A percentile compares a stretch with the other conserved stretches of the same genome.
Evolutionary conservation across 2,888 invertebrate species (phyloP).

Genomic region (Lypha dubia): DNA sequence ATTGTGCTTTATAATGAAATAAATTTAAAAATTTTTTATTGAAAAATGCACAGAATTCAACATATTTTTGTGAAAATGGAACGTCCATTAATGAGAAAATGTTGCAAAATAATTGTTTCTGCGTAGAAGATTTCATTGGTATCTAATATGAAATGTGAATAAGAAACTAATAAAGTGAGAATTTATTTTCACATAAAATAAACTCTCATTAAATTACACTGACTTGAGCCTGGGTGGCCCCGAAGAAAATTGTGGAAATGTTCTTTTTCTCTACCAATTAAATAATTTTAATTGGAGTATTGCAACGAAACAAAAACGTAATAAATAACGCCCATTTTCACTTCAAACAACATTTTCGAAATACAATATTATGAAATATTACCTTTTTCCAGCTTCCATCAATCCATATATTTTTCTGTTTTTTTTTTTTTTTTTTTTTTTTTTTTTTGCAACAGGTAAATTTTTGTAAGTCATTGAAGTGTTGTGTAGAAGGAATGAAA

Average conservation of each 20-base stretch:
- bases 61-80: no score
- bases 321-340: constrained; percentile 19
- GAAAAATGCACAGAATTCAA: no score
- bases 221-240: constrained; percentile 23
- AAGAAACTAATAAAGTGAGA: background rate
- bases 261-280: background rate
- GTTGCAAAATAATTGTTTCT: no score
- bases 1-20: no score
- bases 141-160: background rate
- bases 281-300: constrained; percentile 50
- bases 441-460: constrained; percentile 55
- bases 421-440: background rate
- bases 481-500: background rate
- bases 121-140: no score
- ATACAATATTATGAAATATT: constrained; percentile 48
- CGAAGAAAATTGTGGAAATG: constrained; percentile 25
- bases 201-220: constrained; percentile 33
- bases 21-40: no score
- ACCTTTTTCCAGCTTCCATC: constrained; percentile 12
- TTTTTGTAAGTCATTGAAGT: constrained; percentile 4
- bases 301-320: background rate
- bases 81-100: no score
- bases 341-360: background rate
- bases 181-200: background rate
- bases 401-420: background rate